Evolutionary conservation across 2,888 invertebrate genomes (phyloP).

Genomic region (Stenoptilia bipunctidactyla): DNA sequence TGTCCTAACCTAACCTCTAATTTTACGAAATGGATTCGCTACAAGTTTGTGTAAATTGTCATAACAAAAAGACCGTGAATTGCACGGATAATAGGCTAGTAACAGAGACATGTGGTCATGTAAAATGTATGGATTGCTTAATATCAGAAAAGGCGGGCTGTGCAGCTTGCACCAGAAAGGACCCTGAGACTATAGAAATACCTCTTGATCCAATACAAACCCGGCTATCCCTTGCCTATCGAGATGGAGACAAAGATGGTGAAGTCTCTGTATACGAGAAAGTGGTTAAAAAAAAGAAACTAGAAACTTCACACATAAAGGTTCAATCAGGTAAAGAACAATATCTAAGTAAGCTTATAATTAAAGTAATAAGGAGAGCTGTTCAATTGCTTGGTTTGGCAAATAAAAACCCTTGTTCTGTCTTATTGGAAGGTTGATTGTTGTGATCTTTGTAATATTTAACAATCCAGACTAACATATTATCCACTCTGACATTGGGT

Average conservation of each 20-base stretch:
- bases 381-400: no score
- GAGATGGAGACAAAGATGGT: slow-evolving; percentile 17
- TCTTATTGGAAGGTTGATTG: no score
- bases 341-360: background rate
- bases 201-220: background rate
- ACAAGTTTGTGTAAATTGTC: slow-evolving; percentile 73
- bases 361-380: no score
- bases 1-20: slow-evolving; percentile 16
- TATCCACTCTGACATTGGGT: no score
- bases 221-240: slow-evolving; percentile 2
- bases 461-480: no score
- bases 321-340: slow-evolving; percentile 36
- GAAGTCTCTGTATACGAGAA: slow-evolving; percentile 17
- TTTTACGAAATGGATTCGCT: slow-evolving; percentile 43
- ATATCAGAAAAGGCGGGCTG: slow-evolving; percentile 77
- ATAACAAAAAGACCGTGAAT: slow-evolving; percentile 63
- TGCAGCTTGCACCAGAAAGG: slow-evolving; percentile 50
- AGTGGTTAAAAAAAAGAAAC: slow-evolving; percentile 36
- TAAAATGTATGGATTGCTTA: slow-evolving; percentile 80
- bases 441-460: no score
- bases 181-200: slow-evolving; percentile 8
- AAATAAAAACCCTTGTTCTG: no score
- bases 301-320: slow-evolving; percentile 48
- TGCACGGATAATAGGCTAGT: slow-evolving; percentile 74
- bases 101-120: slow-evolving; percentile 81